These are phyloP conservation scores for Atta colombica DNA, from an alignment of 1,140 invertebrate genomes.

Conservation along the genomic window DNA sequence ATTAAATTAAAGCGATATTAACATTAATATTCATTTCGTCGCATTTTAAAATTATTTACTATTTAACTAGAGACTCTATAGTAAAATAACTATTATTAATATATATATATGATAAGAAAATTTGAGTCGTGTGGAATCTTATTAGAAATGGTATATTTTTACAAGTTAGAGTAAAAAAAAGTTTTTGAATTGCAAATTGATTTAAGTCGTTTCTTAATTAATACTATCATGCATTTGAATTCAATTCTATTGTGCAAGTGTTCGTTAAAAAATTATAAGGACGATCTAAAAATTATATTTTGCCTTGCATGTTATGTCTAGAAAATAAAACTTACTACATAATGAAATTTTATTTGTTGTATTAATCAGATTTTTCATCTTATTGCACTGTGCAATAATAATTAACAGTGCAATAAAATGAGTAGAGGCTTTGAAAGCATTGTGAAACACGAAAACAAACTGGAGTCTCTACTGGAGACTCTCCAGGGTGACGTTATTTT, in stretches of 20 bases:
- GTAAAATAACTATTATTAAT: not conserved
- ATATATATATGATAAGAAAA: not conserved
- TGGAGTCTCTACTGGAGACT: not conserved
- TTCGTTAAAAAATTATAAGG: conserved; percentile 2
- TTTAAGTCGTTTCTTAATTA: conserved; percentile 50
- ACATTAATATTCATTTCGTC: not conserved
- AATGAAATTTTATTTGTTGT: not conserved
- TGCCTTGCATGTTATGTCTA: not conserved
- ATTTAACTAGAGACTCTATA: not conserved
- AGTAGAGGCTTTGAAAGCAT: not conserved
- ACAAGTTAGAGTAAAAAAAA: not conserved
- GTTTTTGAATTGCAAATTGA: conserved; percentile 4
- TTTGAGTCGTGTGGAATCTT: not conserved
- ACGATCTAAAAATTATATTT: not conserved
- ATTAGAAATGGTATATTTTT: not conserved
- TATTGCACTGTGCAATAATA: too few species aligned
- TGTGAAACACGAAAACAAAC: not conserved
- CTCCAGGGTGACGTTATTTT: not conserved
- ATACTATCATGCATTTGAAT: too few species aligned
- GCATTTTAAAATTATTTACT: not conserved
- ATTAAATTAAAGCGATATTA: not conserved
- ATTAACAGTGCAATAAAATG: not conserved
- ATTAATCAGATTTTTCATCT: not conserved
- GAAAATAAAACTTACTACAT: too few species aligned
- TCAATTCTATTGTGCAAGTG: not conserved